phyloP scores from a whole-genome alignment of 2,113 vertebrate species.

The Callithrix jacchus region DNA sequence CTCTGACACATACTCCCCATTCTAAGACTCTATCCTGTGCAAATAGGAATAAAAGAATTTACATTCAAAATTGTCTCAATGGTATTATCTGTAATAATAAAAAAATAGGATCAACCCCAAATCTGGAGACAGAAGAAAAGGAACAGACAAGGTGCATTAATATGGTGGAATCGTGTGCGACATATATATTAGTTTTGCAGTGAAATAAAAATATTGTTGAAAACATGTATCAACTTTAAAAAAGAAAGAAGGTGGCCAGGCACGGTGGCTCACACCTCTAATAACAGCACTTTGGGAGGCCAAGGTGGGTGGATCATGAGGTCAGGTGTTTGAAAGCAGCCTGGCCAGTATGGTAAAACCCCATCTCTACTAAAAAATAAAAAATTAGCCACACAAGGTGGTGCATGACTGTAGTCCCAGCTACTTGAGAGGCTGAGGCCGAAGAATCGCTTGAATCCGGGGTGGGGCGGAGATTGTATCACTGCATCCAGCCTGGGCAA shows the following conservation, averaged over 20 bases:
- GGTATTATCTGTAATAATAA: background rate
- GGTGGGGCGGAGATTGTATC: too few relatives aligned
- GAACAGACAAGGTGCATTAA: background rate
- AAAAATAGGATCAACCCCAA: background rate
- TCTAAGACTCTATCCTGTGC: background rate
- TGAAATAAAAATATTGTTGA: background rate
- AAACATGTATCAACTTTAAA: background rate
- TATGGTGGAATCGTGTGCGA: fast-evolving
- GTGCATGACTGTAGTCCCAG: too few relatives aligned
- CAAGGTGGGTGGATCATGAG: too few relatives aligned
- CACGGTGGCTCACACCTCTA: too few relatives aligned
- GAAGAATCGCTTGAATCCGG: too few relatives aligned
- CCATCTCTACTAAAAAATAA: too few relatives aligned
- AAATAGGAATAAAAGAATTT: background rate
- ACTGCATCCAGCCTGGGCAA: too few relatives aligned
- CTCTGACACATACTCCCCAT: background rate
- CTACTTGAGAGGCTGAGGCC: too few relatives aligned
- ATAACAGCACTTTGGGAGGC: too few relatives aligned
- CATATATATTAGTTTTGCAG: background rate
- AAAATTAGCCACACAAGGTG: too few relatives aligned
- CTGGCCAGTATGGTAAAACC: too few relatives aligned
- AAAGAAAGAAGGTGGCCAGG: background rate
- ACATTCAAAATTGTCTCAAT: background rate
- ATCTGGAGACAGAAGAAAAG: background rate
- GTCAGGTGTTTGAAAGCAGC: too few relatives aligned